These are phyloP conservation scores for Venturia canescens DNA, from an alignment of 1,140 invertebrate species.

Conservation along the genomic window DNA sequence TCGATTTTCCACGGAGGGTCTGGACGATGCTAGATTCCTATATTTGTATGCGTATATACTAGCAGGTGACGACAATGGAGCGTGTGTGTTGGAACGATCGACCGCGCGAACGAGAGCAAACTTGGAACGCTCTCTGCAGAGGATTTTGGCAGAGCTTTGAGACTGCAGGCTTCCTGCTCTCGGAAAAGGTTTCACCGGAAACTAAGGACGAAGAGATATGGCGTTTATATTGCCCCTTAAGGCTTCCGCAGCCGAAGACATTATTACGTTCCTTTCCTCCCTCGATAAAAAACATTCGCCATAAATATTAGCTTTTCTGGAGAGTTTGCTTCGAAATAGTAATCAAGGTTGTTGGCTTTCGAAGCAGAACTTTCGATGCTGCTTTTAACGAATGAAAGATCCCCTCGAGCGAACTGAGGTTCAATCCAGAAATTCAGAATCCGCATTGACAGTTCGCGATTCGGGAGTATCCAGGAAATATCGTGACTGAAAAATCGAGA, in stretches of 20 bases:
- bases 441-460: no score
- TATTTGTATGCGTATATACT: background rate
- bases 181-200: slow-evolving; percentile 12
- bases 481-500: slow-evolving; percentile 1
- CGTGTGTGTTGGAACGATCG: background rate
- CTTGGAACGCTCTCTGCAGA: background rate
- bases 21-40: slow-evolving; percentile 9
- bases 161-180: slow-evolving; percentile 10
- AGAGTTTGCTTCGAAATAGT: background rate
- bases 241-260: background rate
- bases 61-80: background rate
- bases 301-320: background rate
- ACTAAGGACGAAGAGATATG: slow-evolving; percentile 6
- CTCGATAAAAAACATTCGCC: background rate
- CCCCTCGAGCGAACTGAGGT: no score
- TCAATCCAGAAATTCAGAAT: no score
- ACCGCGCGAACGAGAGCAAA: background rate
- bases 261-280: background rate
- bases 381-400: no score
- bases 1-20: slow-evolving; percentile 24
- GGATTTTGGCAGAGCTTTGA: slow-evolving; percentile 27
- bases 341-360: no score
- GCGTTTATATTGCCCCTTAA: slow-evolving; percentile 13
- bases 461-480: no score
- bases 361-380: no score